phyloP scores from a whole-genome alignment of 2,113 vertebrate genomes.

The Ovibos moschatus region DNA sequence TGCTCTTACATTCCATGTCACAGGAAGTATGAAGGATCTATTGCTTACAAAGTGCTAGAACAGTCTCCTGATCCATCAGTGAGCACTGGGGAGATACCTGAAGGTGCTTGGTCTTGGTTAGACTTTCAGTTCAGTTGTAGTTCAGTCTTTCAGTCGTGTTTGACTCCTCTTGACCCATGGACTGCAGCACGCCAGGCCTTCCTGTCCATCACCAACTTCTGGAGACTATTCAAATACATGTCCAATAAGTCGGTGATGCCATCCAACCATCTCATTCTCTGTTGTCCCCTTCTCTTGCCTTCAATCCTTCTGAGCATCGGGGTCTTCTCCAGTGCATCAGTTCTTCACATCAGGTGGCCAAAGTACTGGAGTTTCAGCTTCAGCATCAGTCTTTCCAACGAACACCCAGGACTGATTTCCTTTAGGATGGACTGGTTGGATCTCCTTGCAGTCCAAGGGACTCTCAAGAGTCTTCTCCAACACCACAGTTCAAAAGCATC shows the following conservation, averaged over 20 bases:
- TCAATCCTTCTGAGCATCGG: background rate
- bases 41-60: background rate
- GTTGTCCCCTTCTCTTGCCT: background rate
- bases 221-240: background rate
- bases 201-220: background rate
- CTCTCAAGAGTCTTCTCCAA: background rate
- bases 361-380: background rate
- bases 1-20: background rate
- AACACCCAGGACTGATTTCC: background rate
- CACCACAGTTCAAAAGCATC: background rate
- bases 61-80: background rate
- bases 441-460: background rate
- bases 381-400: background rate
- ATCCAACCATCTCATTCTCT: background rate
- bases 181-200: background rate
- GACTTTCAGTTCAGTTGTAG: background rate
- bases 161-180: accelerated
- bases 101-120: background rate
- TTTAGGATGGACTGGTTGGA: background rate
- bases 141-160: background rate
- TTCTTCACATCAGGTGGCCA: background rate
- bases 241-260: background rate
- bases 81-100: background rate
- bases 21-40: background rate
- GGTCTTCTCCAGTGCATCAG: background rate